A percentile compares a stretch with the other conserved stretches of the same genome.
Evolutionary conservation across 2,113 vertebrate genomes (phyloP).

Genomic region (Nerophis lumbriciformis): DNA sequence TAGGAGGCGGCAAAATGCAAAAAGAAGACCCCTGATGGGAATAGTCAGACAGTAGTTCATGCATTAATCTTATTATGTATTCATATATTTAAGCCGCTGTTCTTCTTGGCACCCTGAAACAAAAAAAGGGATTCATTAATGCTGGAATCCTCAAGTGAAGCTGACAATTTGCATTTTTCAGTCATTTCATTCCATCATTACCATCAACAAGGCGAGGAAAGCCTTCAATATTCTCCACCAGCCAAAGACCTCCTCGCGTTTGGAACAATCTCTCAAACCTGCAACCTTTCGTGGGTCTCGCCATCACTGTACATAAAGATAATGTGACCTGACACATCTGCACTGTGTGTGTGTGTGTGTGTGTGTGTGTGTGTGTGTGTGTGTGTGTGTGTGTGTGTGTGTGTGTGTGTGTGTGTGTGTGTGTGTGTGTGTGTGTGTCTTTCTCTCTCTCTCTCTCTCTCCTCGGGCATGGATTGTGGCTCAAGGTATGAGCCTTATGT

Average conservation of each 20-base stretch:
- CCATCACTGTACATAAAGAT: constrained; percentile 40
- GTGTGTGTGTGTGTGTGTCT: too few species aligned
- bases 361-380: constrained; percentile 13
- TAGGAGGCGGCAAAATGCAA: background rate
- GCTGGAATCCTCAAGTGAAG: too few species aligned
- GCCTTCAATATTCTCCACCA: background rate
- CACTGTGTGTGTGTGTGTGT: constrained; percentile 4
- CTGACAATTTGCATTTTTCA: too few species aligned
- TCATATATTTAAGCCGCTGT: too few species aligned
- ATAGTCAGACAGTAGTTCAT: too few species aligned
- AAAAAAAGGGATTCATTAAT: too few species aligned
- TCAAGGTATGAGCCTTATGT: constrained; percentile 19
- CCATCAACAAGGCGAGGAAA: background rate
- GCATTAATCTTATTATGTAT: too few species aligned
- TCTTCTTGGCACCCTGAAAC: background rate
- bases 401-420: constrained; percentile 13
- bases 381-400: background rate
- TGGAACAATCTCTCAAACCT: constrained; percentile 22
- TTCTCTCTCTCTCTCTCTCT: too few species aligned
- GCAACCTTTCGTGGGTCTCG: constrained; percentile 45
- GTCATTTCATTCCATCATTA: background rate
- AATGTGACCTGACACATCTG: constrained; percentile 53
- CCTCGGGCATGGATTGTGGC: constrained; percentile 29
- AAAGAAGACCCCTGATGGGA: too few species aligned
- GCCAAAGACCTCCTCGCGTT: background rate